A percentile compares a stretch with the other conserved stretches of the same genome.
phyloP scores from a whole-genome alignment of 2,888 invertebrate genomes.

The Villa cingulata region DNA sequence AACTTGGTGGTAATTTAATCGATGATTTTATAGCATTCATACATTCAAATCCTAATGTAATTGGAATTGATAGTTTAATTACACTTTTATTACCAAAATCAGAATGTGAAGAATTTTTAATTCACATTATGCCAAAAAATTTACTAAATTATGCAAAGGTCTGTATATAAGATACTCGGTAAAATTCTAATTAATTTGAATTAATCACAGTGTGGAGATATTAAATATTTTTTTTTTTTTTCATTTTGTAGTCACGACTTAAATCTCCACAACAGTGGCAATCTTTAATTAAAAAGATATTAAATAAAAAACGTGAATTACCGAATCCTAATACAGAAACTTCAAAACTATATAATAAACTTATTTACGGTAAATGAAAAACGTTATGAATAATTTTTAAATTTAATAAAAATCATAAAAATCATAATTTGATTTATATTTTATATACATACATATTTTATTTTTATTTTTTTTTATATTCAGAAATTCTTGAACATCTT shows the following conservation, averaged over 20 bases:
- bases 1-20: slow-evolving; percentile 41
- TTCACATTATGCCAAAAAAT: slow-evolving; percentile 47
- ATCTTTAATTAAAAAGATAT: slow-evolving; percentile 28
- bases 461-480: not conserved
- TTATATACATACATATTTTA: not conserved
- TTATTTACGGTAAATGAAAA: slow-evolving; percentile 10
- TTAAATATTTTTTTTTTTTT: slow-evolving; percentile 1
- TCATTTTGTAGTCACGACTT: slow-evolving; percentile 26
- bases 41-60: slow-evolving; percentile 40
- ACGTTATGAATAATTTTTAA: too few relatives aligned
- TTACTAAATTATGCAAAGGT: slow-evolving; percentile 53
- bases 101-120: slow-evolving; percentile 41
- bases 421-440: too few relatives aligned
- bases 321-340: slow-evolving; percentile 19
- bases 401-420: too few relatives aligned
- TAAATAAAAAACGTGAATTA: slow-evolving; percentile 27
- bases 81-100: slow-evolving; percentile 38
- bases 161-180: slow-evolving; percentile 9
- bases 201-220: not conserved
- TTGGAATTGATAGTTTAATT: slow-evolving; percentile 41
- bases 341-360: slow-evolving; percentile 3
- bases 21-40: slow-evolving; percentile 49
- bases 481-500: slow-evolving; percentile 30
- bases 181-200: not conserved
- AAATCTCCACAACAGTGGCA: slow-evolving; percentile 33